These are phyloP conservation scores for Oxyteleia sp. DNA, from an alignment of 2,888 invertebrate species.

Conservation along the genomic window DNA sequence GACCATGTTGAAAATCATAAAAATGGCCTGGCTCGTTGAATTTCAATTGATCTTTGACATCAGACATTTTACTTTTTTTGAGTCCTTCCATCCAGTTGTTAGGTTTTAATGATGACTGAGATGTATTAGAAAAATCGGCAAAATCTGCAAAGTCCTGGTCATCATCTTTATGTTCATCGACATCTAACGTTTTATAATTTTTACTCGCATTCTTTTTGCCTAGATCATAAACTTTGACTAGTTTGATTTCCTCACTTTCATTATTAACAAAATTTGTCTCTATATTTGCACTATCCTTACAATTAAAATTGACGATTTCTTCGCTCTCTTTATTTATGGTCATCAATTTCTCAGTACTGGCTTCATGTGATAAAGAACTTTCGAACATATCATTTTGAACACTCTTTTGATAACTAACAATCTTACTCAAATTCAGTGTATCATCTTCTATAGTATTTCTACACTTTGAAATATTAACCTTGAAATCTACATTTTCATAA, in stretches of 20 bases:
- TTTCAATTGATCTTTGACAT: slow-evolving; percentile 1
- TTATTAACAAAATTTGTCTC: slow-evolving; percentile 7
- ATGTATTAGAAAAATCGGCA: slow-evolving; percentile 83
- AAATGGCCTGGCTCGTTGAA: slow-evolving; percentile 86
- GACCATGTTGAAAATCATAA: slow-evolving; percentile 88
- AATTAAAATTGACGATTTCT: slow-evolving; percentile 17
- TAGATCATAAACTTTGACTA: slow-evolving; percentile 28
- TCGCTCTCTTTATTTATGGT: background rate
- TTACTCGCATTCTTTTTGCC: background rate
- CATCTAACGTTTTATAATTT: slow-evolving; percentile 2
- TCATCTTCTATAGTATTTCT: slow-evolving; percentile 25
- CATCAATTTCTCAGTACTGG: background rate
- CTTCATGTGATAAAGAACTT: background rate
- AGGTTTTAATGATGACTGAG: slow-evolving; percentile 29
- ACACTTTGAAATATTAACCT: slow-evolving; percentile 9
- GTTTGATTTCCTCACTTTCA: slow-evolving; percentile 4
- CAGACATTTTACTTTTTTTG: slow-evolving; percentile 73
- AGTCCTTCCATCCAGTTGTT: slow-evolving; percentile 65
- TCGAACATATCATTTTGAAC: slow-evolving; percentile 8
- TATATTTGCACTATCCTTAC: background rate
- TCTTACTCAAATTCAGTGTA: too few relatives aligned
- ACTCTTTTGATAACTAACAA: slow-evolving; percentile 43
- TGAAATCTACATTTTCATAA: background rate
- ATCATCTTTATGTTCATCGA: slow-evolving; percentile 76
- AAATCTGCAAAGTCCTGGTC: slow-evolving; percentile 88